Base-by-base conservation (phyloP, 1,140 invertebrate species). In the Physella acuta region DNA sequence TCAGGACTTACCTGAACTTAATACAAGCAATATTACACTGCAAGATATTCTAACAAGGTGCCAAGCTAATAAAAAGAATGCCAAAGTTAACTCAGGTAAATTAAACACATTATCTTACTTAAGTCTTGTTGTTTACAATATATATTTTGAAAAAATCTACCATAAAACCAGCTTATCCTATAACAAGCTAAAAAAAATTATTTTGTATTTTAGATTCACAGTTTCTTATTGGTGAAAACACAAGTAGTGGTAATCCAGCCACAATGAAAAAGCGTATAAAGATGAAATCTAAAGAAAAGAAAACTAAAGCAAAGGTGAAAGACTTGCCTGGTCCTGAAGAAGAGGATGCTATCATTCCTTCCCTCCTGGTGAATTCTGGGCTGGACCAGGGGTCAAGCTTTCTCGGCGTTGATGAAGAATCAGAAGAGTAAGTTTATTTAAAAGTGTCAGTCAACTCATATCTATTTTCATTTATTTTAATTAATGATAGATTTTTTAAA, bases 31-130 rank as follows among this genome's bases (percentile, higher is more conserved):
- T 30, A 88, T 90, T 30, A 86, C 86, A 0, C 77, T 90, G 1
- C 84, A 88, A 31, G 89, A 90, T 76, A 83, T 90, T n/a, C 85
- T 87, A 60, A 76, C 84, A 56, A 76, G 89, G 71, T 86, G 88
- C 62, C 82, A 84, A 71, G 76, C 81, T 24, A 75, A 73, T 20
- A 83, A 80, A 53, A 80, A 84, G 55, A 72, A 73, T 44, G 71
- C 71, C 16, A 82, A 79, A 69, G 53, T 71, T 44, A 61, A 61
- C 34, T 39, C 70, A 60, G 65, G 75, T 75, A 65, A 53, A 63
- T 66, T 58, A 34, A 24, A 24, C 28, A 24, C 8, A 24, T n/a
- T n/a, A n/a, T n/a, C n/a, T 49, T 49, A 49, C n/a, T 49, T n/a
- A 49, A n/a, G n/a, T n/a, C n/a, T n/a, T n/a, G n/a, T n/a, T n/a